phyloP scores from a whole-genome alignment of 2,888 invertebrate species.

The Dynastes tityus region DNA sequence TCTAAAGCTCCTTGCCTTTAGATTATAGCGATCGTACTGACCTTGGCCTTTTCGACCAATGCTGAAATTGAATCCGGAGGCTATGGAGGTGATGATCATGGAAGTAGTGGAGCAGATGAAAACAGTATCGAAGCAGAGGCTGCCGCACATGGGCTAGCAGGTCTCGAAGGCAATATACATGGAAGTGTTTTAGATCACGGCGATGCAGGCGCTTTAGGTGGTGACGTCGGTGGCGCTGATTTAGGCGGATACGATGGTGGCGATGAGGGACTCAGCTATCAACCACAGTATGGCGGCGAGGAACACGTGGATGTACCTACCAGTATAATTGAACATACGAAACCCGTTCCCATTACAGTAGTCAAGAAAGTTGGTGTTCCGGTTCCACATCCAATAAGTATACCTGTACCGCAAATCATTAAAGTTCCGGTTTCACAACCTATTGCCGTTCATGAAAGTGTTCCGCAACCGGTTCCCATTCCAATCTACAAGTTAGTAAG shows the following conservation, averaged over 20 bases:
- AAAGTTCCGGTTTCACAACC: constrained; percentile 84
- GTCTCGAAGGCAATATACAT: constrained; percentile 54
- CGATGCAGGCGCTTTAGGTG: constrained; percentile 57
- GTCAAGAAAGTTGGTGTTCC: constrained; percentile 82
- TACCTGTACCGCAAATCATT: constrained; percentile 71
- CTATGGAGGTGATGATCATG: constrained; percentile 52
- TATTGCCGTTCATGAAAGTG: constrained; percentile 81
- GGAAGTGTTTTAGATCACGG: constrained; percentile 52
- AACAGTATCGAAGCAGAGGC: constrained; percentile 37
- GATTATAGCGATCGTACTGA: constrained; percentile 59
- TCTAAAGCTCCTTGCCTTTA: constrained; percentile 46
- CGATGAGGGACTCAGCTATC: constrained; percentile 50
- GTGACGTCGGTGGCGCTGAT: constrained; percentile 61
- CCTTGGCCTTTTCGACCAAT: constrained; percentile 58
- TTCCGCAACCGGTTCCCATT: constrained; percentile 82
- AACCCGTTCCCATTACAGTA: constrained; percentile 80
- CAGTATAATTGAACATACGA: constrained; percentile 80
- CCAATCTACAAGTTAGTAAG: constrained; percentile 83
- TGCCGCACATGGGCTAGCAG: background rate
- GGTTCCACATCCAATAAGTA: constrained; percentile 71
- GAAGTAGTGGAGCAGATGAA: constrained; percentile 43
- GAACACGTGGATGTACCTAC: constrained; percentile 73
- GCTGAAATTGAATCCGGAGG: constrained; percentile 57
- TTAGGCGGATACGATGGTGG: constrained; percentile 43
- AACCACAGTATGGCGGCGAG: constrained; percentile 65